Base-by-base conservation (phyloP, 2,797 vertebrate species). In the Intellagama lesueurii region DNA sequence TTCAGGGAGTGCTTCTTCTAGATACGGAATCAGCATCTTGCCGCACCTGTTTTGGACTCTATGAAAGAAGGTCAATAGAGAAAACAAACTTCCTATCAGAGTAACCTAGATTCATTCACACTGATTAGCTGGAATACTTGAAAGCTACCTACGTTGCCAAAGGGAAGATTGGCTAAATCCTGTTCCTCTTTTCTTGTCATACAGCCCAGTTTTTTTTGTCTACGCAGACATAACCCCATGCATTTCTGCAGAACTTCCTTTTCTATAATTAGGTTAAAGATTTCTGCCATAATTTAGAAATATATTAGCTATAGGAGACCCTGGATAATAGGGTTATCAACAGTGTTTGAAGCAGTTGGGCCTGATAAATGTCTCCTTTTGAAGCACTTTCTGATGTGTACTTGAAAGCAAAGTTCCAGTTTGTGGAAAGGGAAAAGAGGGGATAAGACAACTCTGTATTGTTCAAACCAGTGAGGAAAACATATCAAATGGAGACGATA, bases 361-460 rank as follows among this genome's bases (percentile, higher is more conserved):
- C 64, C 32, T 52, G 44, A 4, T 47, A 0, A 80, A 49, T 30
- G 4, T 16, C 83, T 73, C 19, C 8, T 2, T 40, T 32, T 56
- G 47, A n/a, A 76, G 7, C 22, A 44, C 30, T 78, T 84, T 90
- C 68, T 80, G 72, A 75, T 28, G 85, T 19, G 5, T 87, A 0
- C 81, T 90, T 66, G 78, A 44, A 22, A 26, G 11, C 11, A 68
- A 72, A 91, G 83, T 22, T 35, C 22, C 70, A 35, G 40, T 44
- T 75, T 91, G 1, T 83, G 77, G 56, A n/a, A 75, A 49, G 28
- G 82, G 66, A 80, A 84, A 89, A 70, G 44, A 49, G 56, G 30
- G 52, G 16, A 81, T 11, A 76, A 1, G 1, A 11, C 0, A 0
- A 7, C 0, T 0, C 0, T 17, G 7, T 32, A 3, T 56, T 52